Evolutionary conservation across 64 coral and sea anemone genomes (phyloP), one percentile per base, ranked within the genome.

Genomic region (Actinia equina): DNA sequence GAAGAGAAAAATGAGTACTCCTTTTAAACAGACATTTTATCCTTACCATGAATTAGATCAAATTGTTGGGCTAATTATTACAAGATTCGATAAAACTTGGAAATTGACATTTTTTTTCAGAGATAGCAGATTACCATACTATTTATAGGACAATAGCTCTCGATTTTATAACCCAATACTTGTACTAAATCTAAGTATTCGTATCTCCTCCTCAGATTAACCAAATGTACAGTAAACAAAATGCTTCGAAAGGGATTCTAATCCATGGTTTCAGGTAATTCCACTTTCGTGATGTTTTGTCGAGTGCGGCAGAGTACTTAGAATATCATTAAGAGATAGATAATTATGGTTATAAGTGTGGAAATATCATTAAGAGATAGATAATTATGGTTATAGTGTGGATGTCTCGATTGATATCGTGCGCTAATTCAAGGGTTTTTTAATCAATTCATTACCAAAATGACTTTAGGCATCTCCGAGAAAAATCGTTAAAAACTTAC

Each of bases 251-350:
- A 74, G 69, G 19, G 12, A 74, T 37, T 12, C 4, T 41, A 74
- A 42, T 74, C 26, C 41, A 74, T 74, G 69, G 69, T 74, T 74
- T 74, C 26, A 74, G 69, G 69, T 74, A 74, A 74, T 13, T 30
- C 23, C 25, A 30, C n/a, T 74, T 30, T 25, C 69, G 69, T 41
- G 69, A 74, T 30, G 25, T 74, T 37, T 37, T 30, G n/a, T 74
- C 9, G 69, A 74, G 69, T 74, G 69, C 69, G 10, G n/a, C 41
- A n/a, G n/a, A n/a, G 27, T 10, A 74, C 25, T 65, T 74, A 30
- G 25, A 67, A 67, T 67, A 22, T n/a, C 63, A 22, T 67, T n/a
- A 67, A 7, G 22, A 10, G 69, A 74, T 74, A 74, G 69, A 71
- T 71, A 20, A n/a, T 70, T 70, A 62, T 62, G 59, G 17, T n/a